Percentiles rank a stretch among this genome's conserved stretches.
These are phyloP conservation scores for human (Homo sapiens) DNA, from an alignment of 2,113 vertebrate species.

Conservation along the genomic window GRCh38 chr1:32831001-32831500, in stretches of 20 bases:
- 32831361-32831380: background rate
- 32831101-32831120: background rate
- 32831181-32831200: background rate
- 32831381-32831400: background rate
- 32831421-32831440: background rate
- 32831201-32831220: background rate
- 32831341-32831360: background rate
- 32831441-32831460: background rate
- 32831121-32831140: background rate
- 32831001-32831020: too few relatives aligned
- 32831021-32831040: too few relatives aligned
- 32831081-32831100: background rate
- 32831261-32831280: slow-evolving; percentile 32
- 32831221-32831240: slow-evolving; percentile 14
- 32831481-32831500: slow-evolving; percentile 16
- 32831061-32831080: too few relatives aligned
- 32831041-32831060: too few relatives aligned
- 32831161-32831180: slow-evolving; percentile 38
- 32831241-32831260: background rate
- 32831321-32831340: background rate
- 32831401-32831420: background rate
- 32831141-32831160: slow-evolving; percentile 16
- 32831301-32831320: background rate
- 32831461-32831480: background rate
- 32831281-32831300: background rate